Percentiles rank a stretch among this genome's conserved stretches.
Conservation (phyloP, 2,888 invertebrate species). For the Ectropis crepuscularia region DNA sequence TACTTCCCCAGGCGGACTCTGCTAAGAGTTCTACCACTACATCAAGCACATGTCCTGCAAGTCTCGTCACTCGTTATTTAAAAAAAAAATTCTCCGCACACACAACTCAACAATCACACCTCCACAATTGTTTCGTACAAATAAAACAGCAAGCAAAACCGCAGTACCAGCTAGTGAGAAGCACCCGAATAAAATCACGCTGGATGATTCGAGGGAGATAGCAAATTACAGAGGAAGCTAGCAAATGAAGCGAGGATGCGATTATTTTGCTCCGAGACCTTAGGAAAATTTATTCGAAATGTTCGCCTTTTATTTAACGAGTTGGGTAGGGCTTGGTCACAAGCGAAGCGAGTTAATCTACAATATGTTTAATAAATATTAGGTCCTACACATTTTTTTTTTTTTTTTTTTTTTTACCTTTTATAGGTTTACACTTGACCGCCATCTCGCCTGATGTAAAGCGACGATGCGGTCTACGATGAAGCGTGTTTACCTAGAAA, state of each 20-base stretch:
- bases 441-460: too few species aligned
- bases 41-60: too few species aligned
- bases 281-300: conserved; percentile 69
- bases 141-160: not conserved
- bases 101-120: too few species aligned
- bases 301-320: conserved; percentile 65
- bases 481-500: too few species aligned
- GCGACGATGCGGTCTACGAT: too few species aligned
- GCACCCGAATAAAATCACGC: conserved; percentile 57
- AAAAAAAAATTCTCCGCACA: too few species aligned
- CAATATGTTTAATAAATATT: not conserved
- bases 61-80: too few species aligned
- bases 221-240: conserved; percentile 71
- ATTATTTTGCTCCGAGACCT: conserved; percentile 70
- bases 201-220: conserved; percentile 63
- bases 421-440: too few species aligned
- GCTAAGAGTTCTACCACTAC: too few species aligned
- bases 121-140: not conserved
- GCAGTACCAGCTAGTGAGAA: conserved; percentile 4
- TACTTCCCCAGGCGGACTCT: too few species aligned
- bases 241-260: conserved; percentile 75
- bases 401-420: too few species aligned
- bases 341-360: conserved; percentile 29
- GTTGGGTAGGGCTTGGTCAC: conserved; percentile 41
- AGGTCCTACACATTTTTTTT: too few species aligned